Percentiles rank a stretch among this genome's conserved stretches.
phyloP scores from a whole-genome alignment of 2,888 invertebrate species.

The Macrostomum cliftonense region DNA sequence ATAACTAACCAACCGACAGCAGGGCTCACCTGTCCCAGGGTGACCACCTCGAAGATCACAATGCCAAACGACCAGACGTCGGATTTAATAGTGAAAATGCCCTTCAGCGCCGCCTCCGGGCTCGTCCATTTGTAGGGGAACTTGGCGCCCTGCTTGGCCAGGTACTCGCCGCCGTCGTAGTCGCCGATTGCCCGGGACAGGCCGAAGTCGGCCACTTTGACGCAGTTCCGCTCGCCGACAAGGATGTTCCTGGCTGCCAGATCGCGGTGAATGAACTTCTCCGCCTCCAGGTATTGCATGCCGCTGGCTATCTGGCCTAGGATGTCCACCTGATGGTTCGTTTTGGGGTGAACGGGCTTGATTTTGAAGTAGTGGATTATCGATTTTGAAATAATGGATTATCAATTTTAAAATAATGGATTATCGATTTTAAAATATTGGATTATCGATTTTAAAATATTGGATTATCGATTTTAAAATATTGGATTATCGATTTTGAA shows the following conservation, averaged over 20 bases:
- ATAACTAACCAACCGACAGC: too few species aligned
- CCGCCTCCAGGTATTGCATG: constrained; percentile 61
- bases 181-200: constrained; percentile 88
- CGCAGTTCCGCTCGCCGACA: constrained; percentile 40
- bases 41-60: constrained; percentile 77
- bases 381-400: too few species aligned
- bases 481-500: too few species aligned
- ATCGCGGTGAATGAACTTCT: constrained; percentile 79
- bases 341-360: too few species aligned
- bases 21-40: constrained; percentile 81
- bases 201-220: constrained; percentile 84
- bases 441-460: too few species aligned
- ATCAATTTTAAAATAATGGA: too few species aligned
- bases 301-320: constrained; percentile 37
- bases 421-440: too few species aligned
- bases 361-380: too few species aligned
- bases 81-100: constrained; percentile 87
- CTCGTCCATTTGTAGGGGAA: constrained; percentile 99
- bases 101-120: constrained; percentile 81
- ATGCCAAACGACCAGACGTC: constrained; percentile 98
- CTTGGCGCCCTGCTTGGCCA: constrained; percentile 76
- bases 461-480: too few species aligned
- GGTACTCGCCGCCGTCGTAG: constrained; percentile 58
- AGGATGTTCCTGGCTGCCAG: constrained; percentile 40
- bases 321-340: neutral